phyloP scores from a whole-genome alignment of 2,888 invertebrate genomes.

The Tromatobia lineatoria region DNA sequence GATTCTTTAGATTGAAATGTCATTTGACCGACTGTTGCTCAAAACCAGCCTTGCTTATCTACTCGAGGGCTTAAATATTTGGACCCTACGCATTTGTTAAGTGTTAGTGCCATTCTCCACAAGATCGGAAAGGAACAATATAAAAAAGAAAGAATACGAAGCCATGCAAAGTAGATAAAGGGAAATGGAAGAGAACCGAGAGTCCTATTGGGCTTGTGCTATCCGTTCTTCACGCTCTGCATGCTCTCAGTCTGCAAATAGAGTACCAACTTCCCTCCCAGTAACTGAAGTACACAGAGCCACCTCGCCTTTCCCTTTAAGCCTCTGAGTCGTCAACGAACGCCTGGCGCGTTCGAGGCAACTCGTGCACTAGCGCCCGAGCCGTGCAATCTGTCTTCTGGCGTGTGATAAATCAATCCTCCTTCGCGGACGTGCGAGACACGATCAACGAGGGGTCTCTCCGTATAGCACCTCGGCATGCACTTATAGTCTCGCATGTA shows the following conservation, averaged over 20 bases:
- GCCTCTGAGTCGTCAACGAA: conserved; percentile 37
- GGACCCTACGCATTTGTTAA: not conserved
- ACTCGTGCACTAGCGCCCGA: conserved; percentile 68
- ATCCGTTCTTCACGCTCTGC: conserved; percentile 24
- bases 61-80: not conserved
- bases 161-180: conserved; percentile 29
- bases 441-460: conserved; percentile 75
- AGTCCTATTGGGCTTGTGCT: conserved; percentile 9
- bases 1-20: too few relatives aligned
- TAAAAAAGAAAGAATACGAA: conserved; percentile 56
- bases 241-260: not conserved
- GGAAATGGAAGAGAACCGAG: not conserved
- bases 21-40: too few relatives aligned
- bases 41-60: too few relatives aligned
- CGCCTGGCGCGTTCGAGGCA: conserved; percentile 42
- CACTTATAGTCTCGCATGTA: conserved; percentile 49
- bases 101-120: not conserved
- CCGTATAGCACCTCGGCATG: conserved; percentile 42
- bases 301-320: conserved; percentile 32
- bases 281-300: conserved; percentile 4
- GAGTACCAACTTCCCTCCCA: conserved; percentile 1
- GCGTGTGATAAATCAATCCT: conserved; percentile 84
- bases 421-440: conserved; percentile 79
- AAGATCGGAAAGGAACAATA: not conserved
- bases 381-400: conserved; percentile 81